Evolutionary conservation across 1,140 invertebrate species (phyloP).

Genomic region (Conus betulinus): DNA sequence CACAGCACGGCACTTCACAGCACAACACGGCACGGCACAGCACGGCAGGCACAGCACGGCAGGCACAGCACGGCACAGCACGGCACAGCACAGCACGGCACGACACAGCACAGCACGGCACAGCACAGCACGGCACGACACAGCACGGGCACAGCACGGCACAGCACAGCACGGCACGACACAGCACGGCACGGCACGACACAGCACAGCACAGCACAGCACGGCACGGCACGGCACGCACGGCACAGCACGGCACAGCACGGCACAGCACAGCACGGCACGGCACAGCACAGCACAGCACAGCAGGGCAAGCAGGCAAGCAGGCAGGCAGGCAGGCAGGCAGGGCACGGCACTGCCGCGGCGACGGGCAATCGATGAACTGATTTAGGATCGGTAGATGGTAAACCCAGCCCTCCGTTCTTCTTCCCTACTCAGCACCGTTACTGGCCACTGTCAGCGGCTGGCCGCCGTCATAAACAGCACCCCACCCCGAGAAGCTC

Average conservation of each 20-base stretch:
- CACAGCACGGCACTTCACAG: slow-evolving; percentile 45
- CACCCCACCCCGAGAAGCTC: too few species aligned
- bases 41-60: slow-evolving; percentile 42
- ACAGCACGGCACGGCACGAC: slow-evolving; percentile 43
- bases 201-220: slow-evolving; percentile 51
- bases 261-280: slow-evolving; percentile 40
- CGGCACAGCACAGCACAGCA: slow-evolving; percentile 48
- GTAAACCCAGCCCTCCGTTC: too few species aligned
- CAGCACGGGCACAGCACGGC: slow-evolving; percentile 45
- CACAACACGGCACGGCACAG: slow-evolving; percentile 50
- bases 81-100: slow-evolving; percentile 44
- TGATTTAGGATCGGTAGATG: background rate
- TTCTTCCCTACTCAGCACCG: too few species aligned
- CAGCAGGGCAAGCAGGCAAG: slow-evolving; percentile 32
- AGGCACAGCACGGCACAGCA: slow-evolving; percentile 46
- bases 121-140: slow-evolving; percentile 43
- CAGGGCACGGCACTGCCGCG: background rate
- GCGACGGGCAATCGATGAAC: background rate
- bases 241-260: slow-evolving; percentile 45
- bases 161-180: slow-evolving; percentile 48
- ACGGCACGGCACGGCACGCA: slow-evolving; percentile 43
- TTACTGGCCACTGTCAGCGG: too few species aligned
- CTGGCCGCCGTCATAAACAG: too few species aligned
- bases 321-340: background rate
- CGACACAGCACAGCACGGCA: slow-evolving; percentile 48